Evolutionary conservation across 2,888 invertebrate species (phyloP).

Genomic region (Pediacus dermestoides): DNA sequence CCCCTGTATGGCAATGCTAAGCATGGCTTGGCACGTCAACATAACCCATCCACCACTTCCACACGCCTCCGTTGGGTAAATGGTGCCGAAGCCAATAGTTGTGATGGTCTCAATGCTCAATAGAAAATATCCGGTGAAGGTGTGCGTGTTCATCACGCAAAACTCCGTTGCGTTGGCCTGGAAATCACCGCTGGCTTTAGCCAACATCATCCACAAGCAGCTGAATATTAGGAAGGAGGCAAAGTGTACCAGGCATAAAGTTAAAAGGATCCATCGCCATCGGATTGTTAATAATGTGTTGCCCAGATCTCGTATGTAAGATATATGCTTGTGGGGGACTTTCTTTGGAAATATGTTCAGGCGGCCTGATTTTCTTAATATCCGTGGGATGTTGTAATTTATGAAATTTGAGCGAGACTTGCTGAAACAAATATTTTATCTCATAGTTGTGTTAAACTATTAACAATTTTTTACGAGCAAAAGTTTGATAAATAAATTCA

Average conservation of each 20-base stretch:
- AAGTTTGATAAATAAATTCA: too few species aligned
- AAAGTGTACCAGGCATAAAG: constrained; percentile 37
- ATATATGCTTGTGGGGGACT: constrained; percentile 34
- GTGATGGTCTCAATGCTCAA: constrained; percentile 42
- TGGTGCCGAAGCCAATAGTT: constrained; percentile 41
- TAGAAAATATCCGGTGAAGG: constrained; percentile 39
- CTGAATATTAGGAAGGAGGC: constrained; percentile 33
- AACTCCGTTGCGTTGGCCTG: constrained; percentile 21
- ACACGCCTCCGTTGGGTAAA: constrained; percentile 41
- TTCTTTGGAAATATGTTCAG: constrained; percentile 32
- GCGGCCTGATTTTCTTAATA: constrained; percentile 35
- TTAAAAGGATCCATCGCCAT: constrained; percentile 68
- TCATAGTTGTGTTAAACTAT: too few species aligned
- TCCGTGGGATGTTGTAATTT: constrained; percentile 25
- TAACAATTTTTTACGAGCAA: constrained; percentile 1
- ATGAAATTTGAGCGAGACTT: constrained; percentile 24
- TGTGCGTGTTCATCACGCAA: constrained; percentile 37
- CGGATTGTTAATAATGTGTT: constrained; percentile 66
- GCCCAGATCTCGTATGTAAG: constrained; percentile 54
- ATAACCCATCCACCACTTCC: constrained; percentile 37
- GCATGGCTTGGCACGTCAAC: constrained; percentile 36
- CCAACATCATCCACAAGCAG: constrained; percentile 33
- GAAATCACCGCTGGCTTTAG: constrained; percentile 34
- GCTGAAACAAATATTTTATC: constrained; percentile 21
- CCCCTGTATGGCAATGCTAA: constrained; percentile 42